Percentiles rank a stretch among this genome's conserved stretches.
Conservation (phyloP, 2,797 vertebrate genomes). For the Danio albolineatus region DNA sequence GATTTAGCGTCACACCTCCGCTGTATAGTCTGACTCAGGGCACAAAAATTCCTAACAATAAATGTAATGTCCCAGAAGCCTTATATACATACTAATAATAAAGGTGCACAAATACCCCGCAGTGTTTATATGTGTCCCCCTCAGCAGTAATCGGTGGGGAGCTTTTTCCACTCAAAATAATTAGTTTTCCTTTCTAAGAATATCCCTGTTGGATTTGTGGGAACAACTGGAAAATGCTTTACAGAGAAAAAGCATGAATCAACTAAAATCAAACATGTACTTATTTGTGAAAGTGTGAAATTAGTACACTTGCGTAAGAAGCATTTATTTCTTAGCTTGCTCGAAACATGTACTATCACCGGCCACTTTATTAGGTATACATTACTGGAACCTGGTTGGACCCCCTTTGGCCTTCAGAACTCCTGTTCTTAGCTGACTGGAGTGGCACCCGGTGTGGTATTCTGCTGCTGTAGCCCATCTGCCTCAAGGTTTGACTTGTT, state of each 20-base stretch:
- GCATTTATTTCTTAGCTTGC: no score
- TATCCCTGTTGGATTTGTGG: constrained; percentile 66
- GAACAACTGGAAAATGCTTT: constrained; percentile 46
- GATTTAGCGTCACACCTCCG: constrained; percentile 21
- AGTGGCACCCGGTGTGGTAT: no score
- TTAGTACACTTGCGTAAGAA: no score
- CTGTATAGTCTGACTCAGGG: constrained; percentile 45
- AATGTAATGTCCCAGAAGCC: constrained; percentile 70
- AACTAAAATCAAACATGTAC: neutral
- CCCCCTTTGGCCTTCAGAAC: no score
- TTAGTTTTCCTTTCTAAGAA: constrained; percentile 69
- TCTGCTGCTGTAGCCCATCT: no score
- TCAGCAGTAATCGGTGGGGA: constrained; percentile 61
- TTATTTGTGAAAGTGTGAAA: no score
- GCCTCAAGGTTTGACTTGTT: no score
- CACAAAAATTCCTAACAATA: constrained; percentile 67
- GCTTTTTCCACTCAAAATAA: constrained; percentile 60
- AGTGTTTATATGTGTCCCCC: constrained; percentile 54
- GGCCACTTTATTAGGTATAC: no score
- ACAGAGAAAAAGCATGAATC: constrained; percentile 13
- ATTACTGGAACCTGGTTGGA: no score
- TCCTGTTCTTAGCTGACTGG: no score
- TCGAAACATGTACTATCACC: no score
- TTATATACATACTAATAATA: constrained; percentile 59
- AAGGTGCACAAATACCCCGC: constrained; percentile 64